Base-by-base conservation (phyloP, 2,113 vertebrate species). In the Psophia crepitans region DNA sequence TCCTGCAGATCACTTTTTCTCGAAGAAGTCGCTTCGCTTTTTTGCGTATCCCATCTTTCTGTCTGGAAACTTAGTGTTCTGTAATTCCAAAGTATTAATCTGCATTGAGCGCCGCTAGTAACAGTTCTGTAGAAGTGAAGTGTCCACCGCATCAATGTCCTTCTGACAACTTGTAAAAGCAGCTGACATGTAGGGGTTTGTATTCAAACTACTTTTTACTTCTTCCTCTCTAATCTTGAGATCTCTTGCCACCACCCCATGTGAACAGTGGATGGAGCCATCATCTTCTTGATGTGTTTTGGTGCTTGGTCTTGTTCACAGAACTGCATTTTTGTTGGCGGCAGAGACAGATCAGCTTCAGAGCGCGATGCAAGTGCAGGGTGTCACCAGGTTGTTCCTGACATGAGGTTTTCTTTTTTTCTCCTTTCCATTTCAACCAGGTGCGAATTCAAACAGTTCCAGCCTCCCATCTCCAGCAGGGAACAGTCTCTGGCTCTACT, bases 381-480 rank as follows among this genome's bases (percentile, higher is more conserved):
- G 27, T 75, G 44, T 60, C 51, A n/a, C 49, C 23, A 2, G 27
- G 6, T 46, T 56, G 60, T 73, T 91, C 35, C 14, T 57, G 46
- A 54, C 15, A 5, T 0, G 3, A 49, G 30, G 51, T 24, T 53
- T 53, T 43, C 14, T 43, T 43, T 9, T 49, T 43, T 56, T 80
- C 76, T 46, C 37, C 51, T 26, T 78, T 48, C 77, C 4, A 0
- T 89, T 93, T 86, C 79, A 37, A 57, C 88, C 89, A 99, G 99
- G 99, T 99, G 44, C 98, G 99, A 53, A 99, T 99, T 96, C 99
- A 99, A 95, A 99, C 99, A 0, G 99, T 99, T 20, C 99, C 98
- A 1, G 98, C 99, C 1, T 99, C 99, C 89, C 99, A 99, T 86
- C 98, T 99, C 32, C 99, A 99, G 90, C 99, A 99, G 95, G 99